Percentiles rank a stretch among this genome's conserved stretches.
phyloP scores from a whole-genome alignment of 2,113 vertebrate genomes.

The Piprites chloris region DNA sequence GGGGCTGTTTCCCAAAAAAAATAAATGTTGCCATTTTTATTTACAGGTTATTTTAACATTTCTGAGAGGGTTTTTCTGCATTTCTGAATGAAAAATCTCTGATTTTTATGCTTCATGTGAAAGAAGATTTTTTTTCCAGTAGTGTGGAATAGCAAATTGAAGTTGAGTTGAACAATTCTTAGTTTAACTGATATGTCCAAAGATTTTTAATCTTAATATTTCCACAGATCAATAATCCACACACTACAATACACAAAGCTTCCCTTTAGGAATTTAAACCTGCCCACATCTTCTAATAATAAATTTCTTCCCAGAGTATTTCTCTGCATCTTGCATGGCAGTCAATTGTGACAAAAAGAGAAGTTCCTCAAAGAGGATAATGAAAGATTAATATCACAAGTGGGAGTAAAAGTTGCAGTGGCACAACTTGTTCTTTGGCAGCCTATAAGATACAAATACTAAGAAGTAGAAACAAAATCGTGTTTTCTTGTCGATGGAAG shows the following conservation, averaged over 20 bases:
- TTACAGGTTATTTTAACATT: neutral
- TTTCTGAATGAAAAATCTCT: neutral
- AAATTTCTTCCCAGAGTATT: neutral
- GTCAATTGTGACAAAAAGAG: neutral
- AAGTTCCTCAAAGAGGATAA: neutral
- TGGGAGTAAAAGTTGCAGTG: neutral
- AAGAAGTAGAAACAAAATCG: neutral
- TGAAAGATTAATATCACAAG: neutral
- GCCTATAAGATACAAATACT: neutral
- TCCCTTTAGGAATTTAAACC: constrained; percentile 1
- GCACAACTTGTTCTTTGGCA: neutral
- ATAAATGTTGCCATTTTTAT: neutral
- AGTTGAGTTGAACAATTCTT: neutral
- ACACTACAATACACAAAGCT: neutral
- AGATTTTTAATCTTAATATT: neutral
- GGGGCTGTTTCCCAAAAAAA: neutral
- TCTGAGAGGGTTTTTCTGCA: neutral
- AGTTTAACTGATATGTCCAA: neutral
- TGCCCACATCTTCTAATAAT: neutral
- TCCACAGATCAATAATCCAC: neutral
- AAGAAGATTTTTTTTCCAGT: neutral
- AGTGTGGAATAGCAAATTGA: neutral
- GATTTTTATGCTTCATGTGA: neutral
- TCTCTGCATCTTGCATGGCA: neutral
- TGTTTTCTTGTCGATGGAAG: neutral